Base-by-base conservation (phyloP, 2,113 vertebrate species). In the Dermatemys mawii region DNA sequence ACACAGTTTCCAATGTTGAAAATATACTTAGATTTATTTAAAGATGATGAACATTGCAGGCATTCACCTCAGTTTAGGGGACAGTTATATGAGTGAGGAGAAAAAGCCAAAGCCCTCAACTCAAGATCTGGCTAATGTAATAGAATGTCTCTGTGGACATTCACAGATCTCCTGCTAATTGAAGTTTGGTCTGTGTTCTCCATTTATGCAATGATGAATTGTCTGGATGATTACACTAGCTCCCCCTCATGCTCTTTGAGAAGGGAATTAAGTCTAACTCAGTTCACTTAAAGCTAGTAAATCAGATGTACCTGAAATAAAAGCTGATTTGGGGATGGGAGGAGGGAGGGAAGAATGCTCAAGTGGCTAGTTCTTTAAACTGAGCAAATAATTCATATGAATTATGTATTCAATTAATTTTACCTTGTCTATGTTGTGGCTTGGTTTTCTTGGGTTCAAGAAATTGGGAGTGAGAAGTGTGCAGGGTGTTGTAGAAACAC, bases 171-270 rank as follows among this genome's bases (percentile, higher is more conserved):
- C 91, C 88, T 81, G 82, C 73, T 86, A 88, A 87, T 0, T 3
- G 46, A 94, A 96, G 90, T 96, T 92, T 80, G 81, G 53, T 50
- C 78, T 93, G 41, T 85, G 94, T 95, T 90, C 90, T 94, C 89
- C 92, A 57, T 91, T 96, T 86, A 53, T 81, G 60, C 54, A 78
- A 14, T 6, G 24, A 86, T 84, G 81, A 90, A 93, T 92, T 87
- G 83, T 84, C 78, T 55, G 73, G 73, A 80, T 81, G 78, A 90
- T 84, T 93, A 79, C 87, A 95, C 79, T 24, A 29, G 8, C 53
- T 95, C 6, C 44, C 26, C 53, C 53, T 84, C 44, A 84, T 12
- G 82, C 26, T 92, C 90, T 54, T 78, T 49, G n/a, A 90, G 81
- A 93, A 83, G 41, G 27, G 26, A 86, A 89, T 76, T 92, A 78